A percentile compares a stretch with the other conserved stretches of the same genome.
Conservation (phyloP, 2,888 invertebrate genomes). For the Zele albiditarsus region DNA sequence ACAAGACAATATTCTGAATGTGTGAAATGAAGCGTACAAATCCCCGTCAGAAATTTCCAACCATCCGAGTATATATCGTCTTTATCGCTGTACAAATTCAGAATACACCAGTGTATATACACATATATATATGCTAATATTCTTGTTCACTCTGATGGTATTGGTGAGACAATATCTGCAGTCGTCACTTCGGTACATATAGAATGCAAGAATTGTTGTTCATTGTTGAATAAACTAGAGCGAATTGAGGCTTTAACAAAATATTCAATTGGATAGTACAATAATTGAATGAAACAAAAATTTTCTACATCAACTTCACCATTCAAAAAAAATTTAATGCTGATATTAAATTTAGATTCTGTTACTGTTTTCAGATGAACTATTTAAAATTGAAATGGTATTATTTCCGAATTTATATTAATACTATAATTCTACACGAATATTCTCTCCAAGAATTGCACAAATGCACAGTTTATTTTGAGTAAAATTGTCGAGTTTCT, state of each 20-base stretch:
- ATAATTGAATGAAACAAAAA: no score
- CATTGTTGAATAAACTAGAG: not conserved
- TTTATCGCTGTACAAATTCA: not conserved
- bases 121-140: not conserved
- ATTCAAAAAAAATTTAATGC: no score
- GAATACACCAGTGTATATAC: not conserved
- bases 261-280: not conserved
- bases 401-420: no score
- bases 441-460: no score
- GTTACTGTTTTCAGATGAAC: no score
- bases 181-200: not conserved
- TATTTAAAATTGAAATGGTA: no score
- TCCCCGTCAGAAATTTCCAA: conserved; percentile 5
- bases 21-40: conserved; percentile 17
- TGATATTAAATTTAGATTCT: no score
- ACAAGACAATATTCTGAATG: not conserved
- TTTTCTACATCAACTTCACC: no score
- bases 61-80: not conserved
- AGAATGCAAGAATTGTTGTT: not conserved
- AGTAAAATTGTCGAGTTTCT: no score
- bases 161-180: not conserved
- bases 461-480: no score
- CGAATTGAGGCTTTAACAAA: not conserved
- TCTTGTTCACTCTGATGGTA: not conserved
- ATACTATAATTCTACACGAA: no score